Percentiles rank a stretch among this genome's conserved stretches.
phyloP scores from a whole-genome alignment of 2,797 vertebrate species.

The Orestias chungarensis region DNA sequence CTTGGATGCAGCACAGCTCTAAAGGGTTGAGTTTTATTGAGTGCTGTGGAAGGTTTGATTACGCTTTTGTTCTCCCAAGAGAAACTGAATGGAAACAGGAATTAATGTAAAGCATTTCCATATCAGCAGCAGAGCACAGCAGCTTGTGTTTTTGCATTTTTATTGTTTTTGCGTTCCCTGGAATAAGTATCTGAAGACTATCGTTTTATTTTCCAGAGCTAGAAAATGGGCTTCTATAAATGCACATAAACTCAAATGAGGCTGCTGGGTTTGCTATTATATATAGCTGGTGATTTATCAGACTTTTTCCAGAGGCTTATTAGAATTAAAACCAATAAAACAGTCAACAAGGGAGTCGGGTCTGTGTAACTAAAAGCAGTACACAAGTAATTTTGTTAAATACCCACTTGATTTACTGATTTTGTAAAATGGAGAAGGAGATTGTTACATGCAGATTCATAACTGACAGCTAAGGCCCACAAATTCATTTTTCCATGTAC shows the following conservation, averaged over 20 bases:
- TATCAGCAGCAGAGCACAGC: constrained; percentile 67
- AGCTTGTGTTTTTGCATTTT: constrained; percentile 71
- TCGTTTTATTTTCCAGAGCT: constrained; percentile 68
- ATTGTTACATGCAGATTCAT: constrained; percentile 24
- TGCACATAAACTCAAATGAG: constrained; percentile 65
- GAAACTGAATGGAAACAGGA: constrained; percentile 63
- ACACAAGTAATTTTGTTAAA: constrained; percentile 35
- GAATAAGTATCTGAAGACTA: constrained; percentile 65
- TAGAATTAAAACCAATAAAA: constrained; percentile 72
- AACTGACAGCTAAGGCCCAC: neutral
- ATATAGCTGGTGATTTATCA: constrained; percentile 72
- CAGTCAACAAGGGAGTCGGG: constrained; percentile 60
- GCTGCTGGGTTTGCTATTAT: constrained; percentile 58
- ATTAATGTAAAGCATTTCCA: constrained; percentile 71
- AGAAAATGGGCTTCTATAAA: constrained; percentile 71
- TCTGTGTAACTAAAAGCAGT: constrained; percentile 48
- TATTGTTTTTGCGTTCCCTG: constrained; percentile 63
- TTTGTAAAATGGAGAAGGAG: constrained; percentile 15
- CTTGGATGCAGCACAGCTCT: constrained; percentile 61
- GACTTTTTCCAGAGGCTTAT: constrained; percentile 56
- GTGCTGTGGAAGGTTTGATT: constrained; percentile 59
- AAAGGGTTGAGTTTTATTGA: constrained; percentile 54
- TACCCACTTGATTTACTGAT: constrained; percentile 25
- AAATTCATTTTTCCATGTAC: neutral
- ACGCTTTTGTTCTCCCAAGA: constrained; percentile 68